These are phyloP conservation scores for Mythimna vitellina DNA, from an alignment of 2,888 invertebrate species.

Conservation along the genomic window DNA sequence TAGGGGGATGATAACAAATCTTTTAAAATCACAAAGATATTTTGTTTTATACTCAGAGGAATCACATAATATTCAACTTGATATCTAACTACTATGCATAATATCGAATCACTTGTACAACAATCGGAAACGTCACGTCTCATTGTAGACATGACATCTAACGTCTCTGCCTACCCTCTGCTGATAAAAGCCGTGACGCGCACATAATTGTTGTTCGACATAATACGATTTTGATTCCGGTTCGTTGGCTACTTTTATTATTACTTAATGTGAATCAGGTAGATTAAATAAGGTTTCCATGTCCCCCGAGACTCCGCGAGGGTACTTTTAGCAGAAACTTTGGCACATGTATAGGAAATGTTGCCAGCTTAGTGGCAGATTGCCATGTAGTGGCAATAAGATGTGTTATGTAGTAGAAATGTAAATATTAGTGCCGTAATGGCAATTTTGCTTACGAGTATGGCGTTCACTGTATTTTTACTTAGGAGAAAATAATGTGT, in stretches of 20 bases:
- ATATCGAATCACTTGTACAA: not conserved
- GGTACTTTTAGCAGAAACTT: constrained; percentile 18
- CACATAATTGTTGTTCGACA: constrained; percentile 20
- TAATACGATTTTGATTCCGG: constrained; percentile 29
- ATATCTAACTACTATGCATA: no score
- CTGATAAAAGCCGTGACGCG: not conserved
- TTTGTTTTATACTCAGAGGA: no score
- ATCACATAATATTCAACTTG: no score
- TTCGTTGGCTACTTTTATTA: constrained; percentile 36
- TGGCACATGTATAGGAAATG: constrained; percentile 44
- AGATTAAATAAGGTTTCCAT: constrained; percentile 48
- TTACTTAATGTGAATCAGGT: constrained; percentile 41
- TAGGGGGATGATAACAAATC: no score
- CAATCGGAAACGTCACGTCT: constrained; percentile 11
- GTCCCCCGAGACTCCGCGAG: constrained; percentile 18
- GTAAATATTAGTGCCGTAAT: constrained; percentile 46
- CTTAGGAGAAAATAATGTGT: constrained; percentile 10
- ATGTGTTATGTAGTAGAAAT: constrained; percentile 45
- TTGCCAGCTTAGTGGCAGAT: constrained; percentile 47
- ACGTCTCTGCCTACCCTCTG: constrained; percentile 1
- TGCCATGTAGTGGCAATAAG: constrained; percentile 48
- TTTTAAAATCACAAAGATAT: no score
- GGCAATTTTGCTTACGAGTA: constrained; percentile 24
- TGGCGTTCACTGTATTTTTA: not conserved
- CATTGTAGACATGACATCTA: not conserved